A percentile compares a stretch with the other conserved stretches of the same genome.
Conservation (phyloP, 2,113 vertebrate genomes). For the Platichthys flesus region DNA sequence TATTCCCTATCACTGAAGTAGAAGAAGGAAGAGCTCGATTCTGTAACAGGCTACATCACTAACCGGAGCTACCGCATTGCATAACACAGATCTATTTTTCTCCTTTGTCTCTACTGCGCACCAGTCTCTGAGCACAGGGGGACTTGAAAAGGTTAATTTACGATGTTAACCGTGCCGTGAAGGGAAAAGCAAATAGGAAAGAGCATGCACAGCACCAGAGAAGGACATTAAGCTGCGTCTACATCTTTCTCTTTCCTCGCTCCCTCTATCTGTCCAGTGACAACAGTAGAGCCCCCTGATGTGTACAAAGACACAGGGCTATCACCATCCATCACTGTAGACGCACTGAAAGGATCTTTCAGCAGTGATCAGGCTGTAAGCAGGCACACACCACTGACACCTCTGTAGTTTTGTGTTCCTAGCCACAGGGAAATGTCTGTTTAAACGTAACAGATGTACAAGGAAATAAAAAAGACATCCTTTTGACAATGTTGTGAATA, state of each 20-base stretch:
- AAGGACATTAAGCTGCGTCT: constrained; percentile 86
- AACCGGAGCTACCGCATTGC: constrained; percentile 69
- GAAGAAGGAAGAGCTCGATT: constrained; percentile 47
- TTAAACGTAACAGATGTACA: constrained; percentile 29
- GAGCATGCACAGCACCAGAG: constrained; percentile 92
- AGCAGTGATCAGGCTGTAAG: constrained; percentile 88
- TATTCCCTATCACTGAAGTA: constrained; percentile 22
- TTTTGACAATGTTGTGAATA: constrained; percentile 3
- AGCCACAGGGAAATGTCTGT: constrained; percentile 37
- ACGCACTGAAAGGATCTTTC: constrained; percentile 88
- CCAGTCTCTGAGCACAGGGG: constrained; percentile 88
- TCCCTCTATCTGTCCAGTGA: constrained; percentile 85
- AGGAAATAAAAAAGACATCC: constrained; percentile 20
- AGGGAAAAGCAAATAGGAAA: constrained; percentile 90
- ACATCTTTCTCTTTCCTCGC: constrained; percentile 86
- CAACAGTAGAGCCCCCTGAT: constrained; percentile 85
- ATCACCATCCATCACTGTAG: constrained; percentile 90
- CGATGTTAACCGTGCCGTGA: constrained; percentile 89
- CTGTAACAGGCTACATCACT: constrained; percentile 57
- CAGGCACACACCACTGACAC: constrained; percentile 79
- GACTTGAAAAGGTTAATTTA: constrained; percentile 91
- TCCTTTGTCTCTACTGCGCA: constrained; percentile 86
- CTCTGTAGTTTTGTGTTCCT: constrained; percentile 32
- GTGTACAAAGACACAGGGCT: constrained; percentile 85
- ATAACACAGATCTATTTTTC: constrained; percentile 67